Evolutionary conservation across 1,140 invertebrate genomes (phyloP).

Genomic region (Halyomorpha halys): DNA sequence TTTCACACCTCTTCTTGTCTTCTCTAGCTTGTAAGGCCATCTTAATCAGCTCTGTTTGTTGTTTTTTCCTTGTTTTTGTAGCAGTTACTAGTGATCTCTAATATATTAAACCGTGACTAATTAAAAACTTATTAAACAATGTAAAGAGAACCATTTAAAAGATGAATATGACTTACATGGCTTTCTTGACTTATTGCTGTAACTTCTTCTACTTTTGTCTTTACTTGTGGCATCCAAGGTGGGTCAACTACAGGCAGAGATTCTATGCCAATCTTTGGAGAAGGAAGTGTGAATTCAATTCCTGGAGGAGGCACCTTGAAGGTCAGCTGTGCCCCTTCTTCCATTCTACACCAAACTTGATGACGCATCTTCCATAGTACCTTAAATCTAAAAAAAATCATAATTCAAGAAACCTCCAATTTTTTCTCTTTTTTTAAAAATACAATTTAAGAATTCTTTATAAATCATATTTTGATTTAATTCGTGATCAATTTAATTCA

Average conservation of each 20-base stretch:
- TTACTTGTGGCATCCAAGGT: constrained; percentile 95
- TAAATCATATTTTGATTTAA: too few species aligned
- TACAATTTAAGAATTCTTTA: too few species aligned
- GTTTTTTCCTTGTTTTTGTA: constrained; percentile 95
- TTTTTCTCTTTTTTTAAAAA: too few species aligned
- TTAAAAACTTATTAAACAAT: neutral
- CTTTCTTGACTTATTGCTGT: constrained; percentile 91
- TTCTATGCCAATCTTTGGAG: constrained; percentile 95
- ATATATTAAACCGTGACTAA: constrained; percentile 51
- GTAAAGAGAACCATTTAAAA: neutral
- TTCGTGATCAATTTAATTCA: too few species aligned
- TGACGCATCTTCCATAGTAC: constrained; percentile 94
- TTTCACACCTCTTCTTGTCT: constrained; percentile 83
- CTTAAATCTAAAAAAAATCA: constrained; percentile 57
- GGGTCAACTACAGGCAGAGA: constrained; percentile 91
- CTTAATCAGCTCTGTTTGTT: constrained; percentile 95
- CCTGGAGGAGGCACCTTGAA: constrained; percentile 97
- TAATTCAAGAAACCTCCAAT: neutral
- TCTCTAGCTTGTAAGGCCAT: constrained; percentile 89
- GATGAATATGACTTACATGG: constrained; percentile 58
- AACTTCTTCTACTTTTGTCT: constrained; percentile 97
- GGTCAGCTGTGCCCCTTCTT: constrained; percentile 85
- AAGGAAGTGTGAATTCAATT: constrained; percentile 97
- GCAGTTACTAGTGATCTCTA: constrained; percentile 94
- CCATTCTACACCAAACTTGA: constrained; percentile 98